Base-by-base conservation (phyloP, 1,140 invertebrate genomes). In the Leptinotarsa texana region DNA sequence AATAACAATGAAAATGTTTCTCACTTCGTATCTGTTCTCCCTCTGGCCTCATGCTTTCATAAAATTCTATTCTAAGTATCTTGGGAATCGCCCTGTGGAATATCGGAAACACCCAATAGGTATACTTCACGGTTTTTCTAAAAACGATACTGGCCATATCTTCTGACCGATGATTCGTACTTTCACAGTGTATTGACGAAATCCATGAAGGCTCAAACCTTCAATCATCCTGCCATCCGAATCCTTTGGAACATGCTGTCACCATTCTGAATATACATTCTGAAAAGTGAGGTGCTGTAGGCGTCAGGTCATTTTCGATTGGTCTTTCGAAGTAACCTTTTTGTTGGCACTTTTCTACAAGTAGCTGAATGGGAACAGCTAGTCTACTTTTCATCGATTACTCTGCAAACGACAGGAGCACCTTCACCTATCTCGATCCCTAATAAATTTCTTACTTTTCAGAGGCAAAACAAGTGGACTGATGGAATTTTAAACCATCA, bases 271-370 rank as follows among this genome's bases (percentile, higher is more conserved):
- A 42, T 68, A 42, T n/a, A n/a, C 13, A 24, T n/a, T 3, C 24
- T 42, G n/a, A 47, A 42, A 15, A 42, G 66, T 68, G 66, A 68
- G 63, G 22, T 66, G 66, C 42, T 68, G 13, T 24, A 18, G 66
- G 66, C 33, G 27, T 24, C 42, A 47, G 66, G 66, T 68, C 24
- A 68, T 42, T 68, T 68, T 68, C 66, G 27, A 68, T 68, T 68
- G 42, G 42, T 24, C 42, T 68, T 49, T 15, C 5, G 18, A 47
- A 68, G 15, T 68, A 42, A 42, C 42, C 27, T 49, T 68, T 22
- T 42, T 18, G 33, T 42, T 68, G 27, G 13, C 24, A 68, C 66
- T 27, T 68, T 68, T 49, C 66, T 49, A 68, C 66, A 68, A 68
- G 66, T 68, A 68, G 66, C 66, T 68, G n/a, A 47, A 68, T 42